Conservation (phyloP, 2,113 vertebrate genomes). For the Oostethus manadensis region DNA sequence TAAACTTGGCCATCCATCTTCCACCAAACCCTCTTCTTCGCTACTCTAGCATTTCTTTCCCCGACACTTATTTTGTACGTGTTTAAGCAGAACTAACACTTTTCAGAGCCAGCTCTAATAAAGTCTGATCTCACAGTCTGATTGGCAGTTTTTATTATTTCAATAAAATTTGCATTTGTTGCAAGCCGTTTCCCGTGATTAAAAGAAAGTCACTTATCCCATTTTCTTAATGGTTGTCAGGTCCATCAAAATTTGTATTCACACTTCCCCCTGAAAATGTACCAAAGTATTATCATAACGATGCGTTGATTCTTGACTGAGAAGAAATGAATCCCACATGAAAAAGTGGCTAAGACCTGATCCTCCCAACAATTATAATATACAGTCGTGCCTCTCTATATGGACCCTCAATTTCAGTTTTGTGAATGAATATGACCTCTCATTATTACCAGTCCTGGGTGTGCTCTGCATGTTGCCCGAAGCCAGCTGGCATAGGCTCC, state of each 20-base stretch:
- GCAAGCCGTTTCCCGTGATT: conserved; percentile 5
- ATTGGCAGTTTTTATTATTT: conserved; percentile 15
- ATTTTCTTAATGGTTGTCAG: conserved; percentile 4
- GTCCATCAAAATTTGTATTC: conserved; percentile 6
- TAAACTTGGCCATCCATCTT: conserved; percentile 37
- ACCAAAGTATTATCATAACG: not conserved
- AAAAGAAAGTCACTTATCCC: conserved; percentile 2
- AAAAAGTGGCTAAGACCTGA: too few species aligned
- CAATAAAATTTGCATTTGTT: conserved; percentile 4
- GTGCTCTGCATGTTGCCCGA: too few species aligned
- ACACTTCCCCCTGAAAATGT: conserved; percentile 7
- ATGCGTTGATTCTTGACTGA: conserved; percentile 1
- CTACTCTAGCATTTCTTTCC: conserved; percentile 34
- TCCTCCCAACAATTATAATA: too few species aligned
- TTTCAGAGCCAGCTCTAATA: conserved; percentile 1
- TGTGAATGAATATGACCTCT: too few species aligned
- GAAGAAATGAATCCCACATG: too few species aligned
- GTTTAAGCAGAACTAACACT: conserved; percentile 23
- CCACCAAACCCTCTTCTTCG: conserved; percentile 21
- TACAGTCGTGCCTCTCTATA: too few species aligned
- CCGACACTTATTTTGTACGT: not conserved
- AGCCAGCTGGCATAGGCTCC: too few species aligned
- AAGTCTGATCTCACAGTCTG: not conserved
- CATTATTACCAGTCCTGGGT: too few species aligned
- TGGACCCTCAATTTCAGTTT: too few species aligned